phyloP scores from a whole-genome alignment of 2,888 invertebrate species.

The Parochlus steinenii region DNA sequence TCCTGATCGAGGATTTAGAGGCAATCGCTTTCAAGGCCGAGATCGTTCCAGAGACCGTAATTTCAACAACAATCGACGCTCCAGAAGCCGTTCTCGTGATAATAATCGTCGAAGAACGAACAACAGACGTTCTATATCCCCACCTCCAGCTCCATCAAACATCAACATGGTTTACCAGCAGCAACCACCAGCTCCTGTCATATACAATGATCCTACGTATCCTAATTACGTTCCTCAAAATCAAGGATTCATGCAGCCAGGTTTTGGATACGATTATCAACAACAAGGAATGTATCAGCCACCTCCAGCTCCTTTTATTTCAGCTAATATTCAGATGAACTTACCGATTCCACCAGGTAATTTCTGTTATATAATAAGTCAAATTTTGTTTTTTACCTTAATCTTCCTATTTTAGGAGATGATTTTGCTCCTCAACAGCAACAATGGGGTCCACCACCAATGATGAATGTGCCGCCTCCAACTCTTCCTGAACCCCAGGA shows the following conservation, averaged over 20 bases:
- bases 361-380: constrained; percentile 5
- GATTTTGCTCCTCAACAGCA: too few species aligned
- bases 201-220: background rate
- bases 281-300: too few species aligned
- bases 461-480: background rate
- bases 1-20: too few species aligned
- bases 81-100: constrained; percentile 2
- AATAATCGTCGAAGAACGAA: background rate
- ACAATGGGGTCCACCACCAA: constrained; percentile 7
- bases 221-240: background rate
- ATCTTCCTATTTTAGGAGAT: too few species aligned
- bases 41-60: too few species aligned
- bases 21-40: too few species aligned
- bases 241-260: too few species aligned
- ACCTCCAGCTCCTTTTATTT: too few species aligned
- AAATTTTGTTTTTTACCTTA: too few species aligned
- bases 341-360: constrained; percentile 2
- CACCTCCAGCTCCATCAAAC: background rate
- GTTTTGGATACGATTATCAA: too few species aligned
- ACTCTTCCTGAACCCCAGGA: constrained; percentile 8
- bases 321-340: too few species aligned
- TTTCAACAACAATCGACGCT: constrained; percentile 1
- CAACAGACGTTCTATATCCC: constrained; percentile 4
- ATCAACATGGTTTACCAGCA: background rate
- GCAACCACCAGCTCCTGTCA: constrained; percentile 3